Conservation (phyloP, 2,888 invertebrate genomes). For the Diarsia brunnea region DNA sequence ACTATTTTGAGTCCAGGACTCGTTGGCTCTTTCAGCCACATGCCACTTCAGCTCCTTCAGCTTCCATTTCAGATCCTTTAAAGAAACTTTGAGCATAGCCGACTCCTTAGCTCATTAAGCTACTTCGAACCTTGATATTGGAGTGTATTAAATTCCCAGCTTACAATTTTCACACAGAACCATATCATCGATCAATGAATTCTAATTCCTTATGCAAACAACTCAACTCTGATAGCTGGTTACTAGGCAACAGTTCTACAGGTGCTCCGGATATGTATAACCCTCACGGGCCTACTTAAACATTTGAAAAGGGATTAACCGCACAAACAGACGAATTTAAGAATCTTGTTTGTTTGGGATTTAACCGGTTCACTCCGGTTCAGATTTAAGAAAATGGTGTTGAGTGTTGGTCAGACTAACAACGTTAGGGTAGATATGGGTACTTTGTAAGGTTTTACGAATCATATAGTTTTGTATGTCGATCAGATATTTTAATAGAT, state of each 20-base stretch:
- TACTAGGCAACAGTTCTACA: constrained; percentile 50
- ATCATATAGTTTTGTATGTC: not conserved
- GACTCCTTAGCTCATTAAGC: not conserved
- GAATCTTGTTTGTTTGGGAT: constrained; percentile 66
- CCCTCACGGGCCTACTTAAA: constrained; percentile 62
- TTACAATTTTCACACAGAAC: not conserved
- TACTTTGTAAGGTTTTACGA: not conserved
- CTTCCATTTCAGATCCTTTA: not conserved
- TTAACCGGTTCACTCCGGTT: constrained; percentile 41
- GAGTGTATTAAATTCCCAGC: not conserved
- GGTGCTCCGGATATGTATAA: constrained; percentile 49
- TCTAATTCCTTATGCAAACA: constrained; percentile 40
- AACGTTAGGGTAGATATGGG: not conserved
- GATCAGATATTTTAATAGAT: not conserved
- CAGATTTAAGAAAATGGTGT: constrained; percentile 48
- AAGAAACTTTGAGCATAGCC: not conserved
- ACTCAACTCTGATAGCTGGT: constrained; percentile 25
- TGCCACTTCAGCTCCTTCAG: not conserved
- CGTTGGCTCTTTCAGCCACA: not conserved
- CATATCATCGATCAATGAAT: constrained; percentile 12
- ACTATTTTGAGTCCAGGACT: not conserved
- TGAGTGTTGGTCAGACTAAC: constrained; percentile 12
- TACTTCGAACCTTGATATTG: not conserved
- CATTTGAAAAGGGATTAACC: constrained; percentile 68
- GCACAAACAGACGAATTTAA: constrained; percentile 62